These are phyloP conservation scores for Ephialtes manifestator DNA, from an alignment of 2,888 invertebrate species.

Conservation along the genomic window DNA sequence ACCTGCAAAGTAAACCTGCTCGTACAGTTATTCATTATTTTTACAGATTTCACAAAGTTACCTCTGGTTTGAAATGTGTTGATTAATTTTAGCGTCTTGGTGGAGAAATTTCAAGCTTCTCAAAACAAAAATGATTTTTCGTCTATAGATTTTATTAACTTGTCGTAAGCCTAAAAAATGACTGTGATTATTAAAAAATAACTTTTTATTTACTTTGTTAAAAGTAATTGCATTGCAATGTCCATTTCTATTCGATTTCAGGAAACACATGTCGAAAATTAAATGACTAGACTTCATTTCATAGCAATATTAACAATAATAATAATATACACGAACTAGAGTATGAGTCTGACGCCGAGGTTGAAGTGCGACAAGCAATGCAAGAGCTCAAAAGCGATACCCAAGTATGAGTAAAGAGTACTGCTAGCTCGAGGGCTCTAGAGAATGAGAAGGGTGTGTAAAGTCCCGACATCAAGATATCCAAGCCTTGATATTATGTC, in stretches of 20 bases:
- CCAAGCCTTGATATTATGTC: conserved; percentile 48
- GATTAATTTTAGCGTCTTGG: too few relatives aligned
- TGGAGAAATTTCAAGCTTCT: too few relatives aligned
- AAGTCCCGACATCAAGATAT: conserved; percentile 23
- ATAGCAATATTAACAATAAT: not conserved
- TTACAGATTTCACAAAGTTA: not conserved
- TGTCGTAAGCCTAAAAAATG: not conserved
- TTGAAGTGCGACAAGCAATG: not conserved
- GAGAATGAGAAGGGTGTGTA: conserved; percentile 9
- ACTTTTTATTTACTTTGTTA: not conserved
- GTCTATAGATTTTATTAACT: not conserved
- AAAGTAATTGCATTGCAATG: not conserved
- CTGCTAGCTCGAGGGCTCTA: conserved; percentile 8
- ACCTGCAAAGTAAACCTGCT: too few relatives aligned
- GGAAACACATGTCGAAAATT: not conserved
- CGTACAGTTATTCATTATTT: too few relatives aligned
- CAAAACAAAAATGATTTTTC: not conserved
- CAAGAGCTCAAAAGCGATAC: not conserved
- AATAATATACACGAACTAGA: not conserved
- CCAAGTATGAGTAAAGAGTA: not conserved
- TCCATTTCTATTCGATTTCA: not conserved
- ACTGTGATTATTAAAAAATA: not conserved
- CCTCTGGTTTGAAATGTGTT: too few relatives aligned
- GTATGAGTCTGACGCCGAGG: not conserved
- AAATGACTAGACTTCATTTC: not conserved